Evolutionary conservation across 2,888 invertebrate species (phyloP), one percentile per base, ranked within the genome.

Genomic region (Orthosia gracilis): DNA sequence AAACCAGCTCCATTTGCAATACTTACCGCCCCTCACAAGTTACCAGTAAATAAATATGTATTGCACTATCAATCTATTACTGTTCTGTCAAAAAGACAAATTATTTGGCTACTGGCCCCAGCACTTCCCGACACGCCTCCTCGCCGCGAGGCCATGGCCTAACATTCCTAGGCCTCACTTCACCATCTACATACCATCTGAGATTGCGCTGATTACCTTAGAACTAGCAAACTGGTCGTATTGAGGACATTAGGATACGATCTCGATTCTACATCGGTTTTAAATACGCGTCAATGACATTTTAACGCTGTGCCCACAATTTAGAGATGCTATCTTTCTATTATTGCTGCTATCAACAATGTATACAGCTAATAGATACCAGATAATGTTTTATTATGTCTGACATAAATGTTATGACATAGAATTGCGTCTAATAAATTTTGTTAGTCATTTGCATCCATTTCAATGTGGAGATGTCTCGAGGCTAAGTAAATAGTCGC

Each of bases 201-300:
- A 90, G 87, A 91, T 88, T 77, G 78, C 79, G 82, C 85, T 88
- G 91, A 92, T 91, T 90, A 90, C 89, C 85, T 79, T 84, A 87
- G 74, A 79, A 83, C 84, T 85, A 85, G 85, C 84, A 86, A 90
- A 91, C 89, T 84, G 86, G 89, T 91, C 86, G 89, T 87, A 90
- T 89, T 86, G 87, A 89, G 90, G 89, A 89, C 89, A 89, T 87
- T 87, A 89, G 87, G 87, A 85, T 88, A 87, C 84, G 85, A 87
- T 85, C 86, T 84, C 74, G 84, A 79, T 76, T 73, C 75, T 76
- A 79, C 69, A 79, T 84, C 76, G 80, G 82, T 83, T 78, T 76
- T 84, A 84, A 87, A 85, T 77, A 80, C 70, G 72, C 70, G 72
- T 85, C 85, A 84, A 80, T 83, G 78, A 78, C 59, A 84, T 73